phyloP scores from a whole-genome alignment of 2,888 invertebrate species.

The Agrochola litura region DNA sequence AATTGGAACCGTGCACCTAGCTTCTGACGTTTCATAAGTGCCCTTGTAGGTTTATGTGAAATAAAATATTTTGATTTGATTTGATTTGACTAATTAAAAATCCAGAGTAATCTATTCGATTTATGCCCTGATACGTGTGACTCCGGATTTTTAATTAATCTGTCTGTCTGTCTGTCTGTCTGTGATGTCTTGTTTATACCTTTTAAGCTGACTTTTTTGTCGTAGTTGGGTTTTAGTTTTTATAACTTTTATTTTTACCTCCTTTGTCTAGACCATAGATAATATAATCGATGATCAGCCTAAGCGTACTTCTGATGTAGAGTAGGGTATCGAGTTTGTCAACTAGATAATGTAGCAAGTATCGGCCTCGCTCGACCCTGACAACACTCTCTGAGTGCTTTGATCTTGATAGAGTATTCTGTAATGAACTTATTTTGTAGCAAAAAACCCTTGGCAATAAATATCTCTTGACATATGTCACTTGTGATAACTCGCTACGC shows the following conservation, averaged over 20 bases:
- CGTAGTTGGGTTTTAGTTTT: too few species aligned
- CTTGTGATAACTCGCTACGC: neutral
- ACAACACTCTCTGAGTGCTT: neutral
- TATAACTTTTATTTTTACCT: neutral
- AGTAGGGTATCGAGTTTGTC: neutral
- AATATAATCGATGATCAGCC: neutral
- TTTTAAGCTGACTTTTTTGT: too few species aligned
- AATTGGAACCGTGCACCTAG: too few species aligned
- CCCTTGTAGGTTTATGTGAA: too few species aligned
- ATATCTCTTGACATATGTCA: neutral
- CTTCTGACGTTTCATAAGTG: too few species aligned
- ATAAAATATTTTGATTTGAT: too few species aligned
- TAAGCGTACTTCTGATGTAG: neutral
- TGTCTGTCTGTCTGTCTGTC: too few species aligned
- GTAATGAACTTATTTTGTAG: neutral
- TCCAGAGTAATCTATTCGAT: too few species aligned
- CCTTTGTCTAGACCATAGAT: neutral
- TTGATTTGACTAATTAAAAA: too few species aligned
- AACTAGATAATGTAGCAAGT: neutral
- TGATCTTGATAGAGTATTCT: neutral
- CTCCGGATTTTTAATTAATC: too few species aligned
- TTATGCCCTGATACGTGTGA: too few species aligned
- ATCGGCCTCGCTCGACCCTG: neutral
- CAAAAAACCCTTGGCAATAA: neutral
- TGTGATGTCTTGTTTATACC: too few species aligned